A percentile compares a stretch with the other conserved stretches of the same genome.
phyloP scores from a whole-genome alignment of 2,888 invertebrate species.

The Conops quadrifasciatus region DNA sequence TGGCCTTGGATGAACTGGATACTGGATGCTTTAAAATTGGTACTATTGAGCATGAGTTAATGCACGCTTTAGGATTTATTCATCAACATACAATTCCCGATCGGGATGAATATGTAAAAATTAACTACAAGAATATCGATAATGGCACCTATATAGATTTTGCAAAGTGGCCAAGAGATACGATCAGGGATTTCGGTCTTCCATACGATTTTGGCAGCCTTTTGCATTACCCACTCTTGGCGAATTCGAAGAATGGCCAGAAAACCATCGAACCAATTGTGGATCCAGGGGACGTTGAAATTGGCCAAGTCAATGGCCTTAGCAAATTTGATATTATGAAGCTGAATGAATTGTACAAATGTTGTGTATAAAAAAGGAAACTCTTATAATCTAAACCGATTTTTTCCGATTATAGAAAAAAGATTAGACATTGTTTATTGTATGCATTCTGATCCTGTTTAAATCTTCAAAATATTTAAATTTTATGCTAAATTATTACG shows the following conservation, averaged over 20 bases:
- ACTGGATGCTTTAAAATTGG: conserved; percentile 56
- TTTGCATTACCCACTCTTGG: conserved; percentile 78
- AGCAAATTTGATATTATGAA: conserved; percentile 44
- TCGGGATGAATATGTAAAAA: conserved; percentile 73
- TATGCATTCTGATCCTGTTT: too few species aligned
- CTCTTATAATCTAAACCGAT: too few species aligned
- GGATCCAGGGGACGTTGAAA: conserved; percentile 39
- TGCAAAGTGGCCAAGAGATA: conserved; percentile 51
- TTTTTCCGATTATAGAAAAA: too few species aligned
- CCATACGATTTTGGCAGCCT: conserved; percentile 80
- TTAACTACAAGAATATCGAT: conserved; percentile 66
- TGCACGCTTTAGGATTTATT: conserved; percentile 80
- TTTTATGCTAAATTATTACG: too few species aligned
- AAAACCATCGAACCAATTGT: conserved; percentile 72
- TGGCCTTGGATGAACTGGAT: conserved; percentile 46
- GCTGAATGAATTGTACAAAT: conserved; percentile 48
- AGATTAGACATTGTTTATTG: too few species aligned
- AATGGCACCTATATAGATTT: conserved; percentile 73
- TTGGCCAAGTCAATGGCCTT: conserved; percentile 48
- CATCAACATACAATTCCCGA: conserved; percentile 82
- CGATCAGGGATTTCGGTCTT: conserved; percentile 71
- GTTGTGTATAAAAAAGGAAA: conserved; percentile 9
- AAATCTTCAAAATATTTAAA: too few species aligned
- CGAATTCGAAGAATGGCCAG: conserved; percentile 75
- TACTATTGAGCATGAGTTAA: conserved; percentile 79